These are phyloP conservation scores for Chloropsis hardwickii DNA, from an alignment of 2,113 vertebrate genomes.

Conservation along the genomic window DNA sequence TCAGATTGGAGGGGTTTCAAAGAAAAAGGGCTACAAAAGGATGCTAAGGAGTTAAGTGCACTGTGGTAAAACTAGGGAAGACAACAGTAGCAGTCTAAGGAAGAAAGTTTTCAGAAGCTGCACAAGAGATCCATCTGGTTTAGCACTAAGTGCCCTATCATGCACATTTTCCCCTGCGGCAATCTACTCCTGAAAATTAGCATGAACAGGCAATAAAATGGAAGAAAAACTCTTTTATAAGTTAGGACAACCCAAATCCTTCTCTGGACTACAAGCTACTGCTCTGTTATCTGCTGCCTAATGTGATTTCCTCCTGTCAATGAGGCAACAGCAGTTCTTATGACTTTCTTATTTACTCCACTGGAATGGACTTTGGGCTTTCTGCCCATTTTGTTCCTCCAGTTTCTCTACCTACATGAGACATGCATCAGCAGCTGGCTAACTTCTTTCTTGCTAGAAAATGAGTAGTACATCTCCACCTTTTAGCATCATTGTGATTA, in stretches of 20 bases:
- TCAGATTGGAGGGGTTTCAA: neutral
- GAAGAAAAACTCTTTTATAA: neutral
- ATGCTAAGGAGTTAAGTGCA: neutral
- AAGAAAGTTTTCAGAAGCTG: neutral
- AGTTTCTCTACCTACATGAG: neutral
- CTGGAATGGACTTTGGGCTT: neutral
- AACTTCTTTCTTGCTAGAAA: neutral
- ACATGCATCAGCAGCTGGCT: neutral
- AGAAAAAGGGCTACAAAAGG: neutral
- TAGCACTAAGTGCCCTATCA: neutral
- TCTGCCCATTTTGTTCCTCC: neutral
- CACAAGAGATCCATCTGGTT: neutral
- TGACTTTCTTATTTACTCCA: neutral
- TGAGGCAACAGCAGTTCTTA: neutral
- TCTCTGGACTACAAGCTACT: neutral
- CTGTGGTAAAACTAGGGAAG: neutral
- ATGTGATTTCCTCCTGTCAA: neutral
- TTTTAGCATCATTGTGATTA: neutral
- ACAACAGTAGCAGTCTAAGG: neutral
- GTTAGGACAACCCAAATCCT: neutral
- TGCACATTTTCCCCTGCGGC: neutral
- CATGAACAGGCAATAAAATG: neutral
- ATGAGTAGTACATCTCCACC: neutral
- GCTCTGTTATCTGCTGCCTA: neutral
- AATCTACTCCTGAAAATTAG: neutral